Conservation (phyloP, 92 coral and sea anemone genomes). For the Zoanthus sansibaricus region DNA sequence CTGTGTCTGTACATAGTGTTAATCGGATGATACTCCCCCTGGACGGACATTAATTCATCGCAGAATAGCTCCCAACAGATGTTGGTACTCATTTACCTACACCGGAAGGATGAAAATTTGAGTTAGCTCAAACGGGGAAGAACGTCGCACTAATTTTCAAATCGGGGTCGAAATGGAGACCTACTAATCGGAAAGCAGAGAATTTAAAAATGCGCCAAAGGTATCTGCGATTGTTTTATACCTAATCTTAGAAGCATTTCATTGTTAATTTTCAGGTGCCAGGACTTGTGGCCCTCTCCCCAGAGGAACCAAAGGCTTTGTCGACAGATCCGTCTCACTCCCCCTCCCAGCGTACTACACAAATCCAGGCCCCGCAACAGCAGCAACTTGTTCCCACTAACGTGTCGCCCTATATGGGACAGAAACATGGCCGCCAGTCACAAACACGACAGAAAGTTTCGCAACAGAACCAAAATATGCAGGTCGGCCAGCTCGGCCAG, state of each 20-base stretch:
- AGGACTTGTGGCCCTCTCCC: constrained; percentile 26
- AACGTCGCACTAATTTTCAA: no score
- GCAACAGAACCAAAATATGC: constrained; percentile 19
- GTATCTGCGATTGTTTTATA: not conserved
- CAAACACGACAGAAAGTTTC: constrained; percentile 25
- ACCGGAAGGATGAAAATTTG: no score
- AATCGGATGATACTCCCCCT: no score
- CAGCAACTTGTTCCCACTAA: constrained; percentile 30
- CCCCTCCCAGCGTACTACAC: constrained; percentile 23
- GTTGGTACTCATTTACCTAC: no score
- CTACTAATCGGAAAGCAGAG: no score
- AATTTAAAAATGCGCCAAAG: no score
- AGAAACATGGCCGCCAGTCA: constrained; percentile 31
- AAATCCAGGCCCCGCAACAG: constrained; percentile 24
- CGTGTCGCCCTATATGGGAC: constrained; percentile 22
- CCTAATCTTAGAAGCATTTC: not conserved
- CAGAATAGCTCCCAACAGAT: no score
- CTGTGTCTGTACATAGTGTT: not conserved
- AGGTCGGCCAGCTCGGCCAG: not conserved
- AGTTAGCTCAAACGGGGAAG: no score
- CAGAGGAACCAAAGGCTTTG: constrained; percentile 19
- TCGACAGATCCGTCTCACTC: constrained; percentile 3
- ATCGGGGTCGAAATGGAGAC: no score
- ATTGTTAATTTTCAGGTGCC: constrained; percentile 10
- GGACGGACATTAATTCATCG: not conserved